A percentile compares a stretch with the other conserved stretches of the same genome.
Evolutionary conservation across 2,888 invertebrate species (phyloP).

Genomic region (Dynastes maya): DNA sequence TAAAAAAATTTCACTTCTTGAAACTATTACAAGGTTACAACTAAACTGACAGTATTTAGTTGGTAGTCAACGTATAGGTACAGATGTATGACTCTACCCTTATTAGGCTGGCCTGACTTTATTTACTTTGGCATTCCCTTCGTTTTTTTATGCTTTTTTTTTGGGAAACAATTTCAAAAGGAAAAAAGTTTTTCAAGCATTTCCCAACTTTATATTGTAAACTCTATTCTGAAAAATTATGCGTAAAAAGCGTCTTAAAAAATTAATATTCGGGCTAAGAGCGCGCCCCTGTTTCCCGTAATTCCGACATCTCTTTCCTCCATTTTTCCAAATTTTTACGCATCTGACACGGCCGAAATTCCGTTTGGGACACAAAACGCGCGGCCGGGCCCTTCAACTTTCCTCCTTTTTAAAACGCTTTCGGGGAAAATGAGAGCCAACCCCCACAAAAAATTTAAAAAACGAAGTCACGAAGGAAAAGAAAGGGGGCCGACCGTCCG

Average conservation of each 20-base stretch:
- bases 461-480: neutral
- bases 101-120: too few species aligned
- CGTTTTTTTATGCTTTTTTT: too few species aligned
- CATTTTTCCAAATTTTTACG: slow-evolving; percentile 21
- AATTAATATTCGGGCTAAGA: neutral
- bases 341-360: slow-evolving; percentile 21
- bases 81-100: too few species aligned
- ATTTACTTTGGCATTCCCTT: too few species aligned
- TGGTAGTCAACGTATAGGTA: too few species aligned
- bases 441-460: too few species aligned
- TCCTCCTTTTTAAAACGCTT: neutral
- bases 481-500: neutral
- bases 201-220: neutral
- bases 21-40: too few species aligned
- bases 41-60: too few species aligned
- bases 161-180: neutral
- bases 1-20: too few species aligned
- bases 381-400: slow-evolving; percentile 12
- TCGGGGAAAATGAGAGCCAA: neutral
- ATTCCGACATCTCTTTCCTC: slow-evolving; percentile 8
- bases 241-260: neutral
- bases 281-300: neutral
- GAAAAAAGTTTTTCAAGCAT: neutral
- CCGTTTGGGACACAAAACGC: slow-evolving; percentile 20
- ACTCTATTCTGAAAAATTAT: neutral